These are phyloP conservation scores for Mesochorus sp. DNA, from an alignment of 2,888 invertebrate species.

Conservation along the genomic window DNA sequence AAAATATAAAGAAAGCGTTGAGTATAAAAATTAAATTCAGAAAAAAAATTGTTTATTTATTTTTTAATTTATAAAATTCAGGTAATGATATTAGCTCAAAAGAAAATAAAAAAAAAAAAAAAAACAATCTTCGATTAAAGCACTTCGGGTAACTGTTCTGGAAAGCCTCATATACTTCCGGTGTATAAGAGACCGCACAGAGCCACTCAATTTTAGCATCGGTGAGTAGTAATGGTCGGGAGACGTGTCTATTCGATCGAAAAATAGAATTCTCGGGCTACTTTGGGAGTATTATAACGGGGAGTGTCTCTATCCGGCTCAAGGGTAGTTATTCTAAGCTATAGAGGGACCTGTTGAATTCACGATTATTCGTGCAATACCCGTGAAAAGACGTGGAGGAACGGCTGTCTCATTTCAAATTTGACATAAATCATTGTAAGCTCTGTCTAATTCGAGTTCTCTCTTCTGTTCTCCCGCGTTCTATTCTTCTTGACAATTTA, in stretches of 20 bases:
- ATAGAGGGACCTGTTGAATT: conserved; percentile 54
- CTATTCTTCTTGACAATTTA: background rate
- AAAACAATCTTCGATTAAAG: background rate
- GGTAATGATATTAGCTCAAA: too few relatives aligned
- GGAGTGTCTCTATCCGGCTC: conserved; percentile 54
- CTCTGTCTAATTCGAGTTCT: conserved; percentile 6
- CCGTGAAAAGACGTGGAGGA: conserved; percentile 24
- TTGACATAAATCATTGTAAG: conserved; percentile 45
- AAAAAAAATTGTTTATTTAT: too few relatives aligned
- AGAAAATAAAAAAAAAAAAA: background rate
- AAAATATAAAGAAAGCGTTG: background rate
- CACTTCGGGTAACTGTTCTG: too few relatives aligned
- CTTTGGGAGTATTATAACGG: conserved; percentile 51
- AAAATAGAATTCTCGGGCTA: conserved; percentile 61
- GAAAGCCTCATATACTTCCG: background rate
- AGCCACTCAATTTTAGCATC: conserved; percentile 9
- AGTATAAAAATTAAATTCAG: background rate
- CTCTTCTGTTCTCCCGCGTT: conserved; percentile 17
- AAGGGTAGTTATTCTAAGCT: conserved; percentile 66
- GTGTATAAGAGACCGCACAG: background rate
- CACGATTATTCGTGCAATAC: background rate
- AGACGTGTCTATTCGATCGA: conserved; percentile 33
- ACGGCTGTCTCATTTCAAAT: conserved; percentile 12
- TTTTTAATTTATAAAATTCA: too few relatives aligned
- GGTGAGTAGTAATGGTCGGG: conserved; percentile 13